phyloP scores from a whole-genome alignment of 1,140 invertebrate genomes.

The Sweltsa coloradensis region DNA sequence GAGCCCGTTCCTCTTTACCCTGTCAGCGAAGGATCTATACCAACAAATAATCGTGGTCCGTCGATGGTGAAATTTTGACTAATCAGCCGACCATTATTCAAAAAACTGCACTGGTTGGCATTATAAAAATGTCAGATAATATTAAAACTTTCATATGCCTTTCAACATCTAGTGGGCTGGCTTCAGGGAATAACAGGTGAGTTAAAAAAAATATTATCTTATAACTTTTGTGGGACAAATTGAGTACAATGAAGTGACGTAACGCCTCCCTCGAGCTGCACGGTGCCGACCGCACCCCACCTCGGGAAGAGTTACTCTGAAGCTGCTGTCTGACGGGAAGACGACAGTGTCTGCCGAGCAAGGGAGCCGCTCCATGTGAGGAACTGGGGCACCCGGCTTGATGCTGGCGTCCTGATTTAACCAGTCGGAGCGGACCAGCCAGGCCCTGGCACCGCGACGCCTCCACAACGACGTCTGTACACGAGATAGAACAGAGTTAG shows the following conservation, averaged over 20 bases:
- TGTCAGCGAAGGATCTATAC: no score
- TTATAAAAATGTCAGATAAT: no score
- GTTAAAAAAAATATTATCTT: no score
- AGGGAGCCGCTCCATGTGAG: constrained; percentile 16
- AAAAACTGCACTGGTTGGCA: no score
- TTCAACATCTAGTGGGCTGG: background rate
- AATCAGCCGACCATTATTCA: no score
- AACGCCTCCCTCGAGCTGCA: constrained; percentile 3
- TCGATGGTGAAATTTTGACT: no score
- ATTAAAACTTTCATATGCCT: background rate
- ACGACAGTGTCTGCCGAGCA: constrained; percentile 13
- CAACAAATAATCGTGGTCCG: no score
- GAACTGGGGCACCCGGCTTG: constrained; percentile 7
- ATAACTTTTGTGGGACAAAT: constrained; percentile 12
- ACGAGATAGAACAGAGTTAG: no score
- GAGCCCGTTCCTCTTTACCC: no score
- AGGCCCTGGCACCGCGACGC: constrained; percentile 1
- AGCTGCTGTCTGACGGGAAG: constrained; percentile 9
- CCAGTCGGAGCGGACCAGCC: constrained; percentile 16
- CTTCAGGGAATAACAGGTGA: background rate
- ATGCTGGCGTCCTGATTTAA: background rate
- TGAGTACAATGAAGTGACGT: constrained; percentile 6
- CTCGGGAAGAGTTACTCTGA: constrained; percentile 7
- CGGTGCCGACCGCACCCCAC: constrained; percentile 5
- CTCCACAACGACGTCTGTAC: constrained; percentile 10